Conservation (phyloP, 2,113 vertebrate species). For the Mustela nigripes region DNA sequence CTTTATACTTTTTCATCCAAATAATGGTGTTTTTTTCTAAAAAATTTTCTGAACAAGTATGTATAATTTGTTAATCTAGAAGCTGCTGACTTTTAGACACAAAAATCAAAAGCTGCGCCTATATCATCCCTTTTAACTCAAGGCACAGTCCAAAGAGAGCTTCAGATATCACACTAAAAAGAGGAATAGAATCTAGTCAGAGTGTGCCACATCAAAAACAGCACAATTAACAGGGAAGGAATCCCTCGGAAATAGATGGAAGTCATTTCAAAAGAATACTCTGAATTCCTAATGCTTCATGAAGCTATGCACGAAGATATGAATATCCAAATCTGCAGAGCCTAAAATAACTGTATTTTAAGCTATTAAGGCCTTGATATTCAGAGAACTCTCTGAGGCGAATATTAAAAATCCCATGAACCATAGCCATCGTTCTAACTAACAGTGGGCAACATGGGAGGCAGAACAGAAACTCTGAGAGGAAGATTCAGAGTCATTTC, state of each 20-base stretch:
- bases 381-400: background rate
- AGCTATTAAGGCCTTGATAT: background rate
- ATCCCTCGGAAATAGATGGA: background rate
- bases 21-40: background rate
- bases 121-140: background rate
- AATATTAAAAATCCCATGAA: background rate
- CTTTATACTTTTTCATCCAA: background rate
- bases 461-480: background rate
- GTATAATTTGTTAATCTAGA: background rate
- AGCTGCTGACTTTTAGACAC: background rate
- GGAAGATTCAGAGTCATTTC: background rate
- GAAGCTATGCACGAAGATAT: background rate
- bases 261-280: background rate
- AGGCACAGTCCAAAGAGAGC: background rate
- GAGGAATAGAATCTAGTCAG: background rate
- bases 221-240: background rate
- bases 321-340: background rate
- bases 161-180: background rate
- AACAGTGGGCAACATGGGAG: background rate
- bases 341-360: background rate
- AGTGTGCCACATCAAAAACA: background rate
- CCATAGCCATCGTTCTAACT: background rate
- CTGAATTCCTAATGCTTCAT: background rate
- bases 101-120: background rate
- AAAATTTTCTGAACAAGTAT: background rate